A percentile compares a stretch with the other conserved stretches of the same genome.
Evolutionary conservation across 2,888 invertebrate species (phyloP).

Genomic region (Melieria omissa): DNA sequence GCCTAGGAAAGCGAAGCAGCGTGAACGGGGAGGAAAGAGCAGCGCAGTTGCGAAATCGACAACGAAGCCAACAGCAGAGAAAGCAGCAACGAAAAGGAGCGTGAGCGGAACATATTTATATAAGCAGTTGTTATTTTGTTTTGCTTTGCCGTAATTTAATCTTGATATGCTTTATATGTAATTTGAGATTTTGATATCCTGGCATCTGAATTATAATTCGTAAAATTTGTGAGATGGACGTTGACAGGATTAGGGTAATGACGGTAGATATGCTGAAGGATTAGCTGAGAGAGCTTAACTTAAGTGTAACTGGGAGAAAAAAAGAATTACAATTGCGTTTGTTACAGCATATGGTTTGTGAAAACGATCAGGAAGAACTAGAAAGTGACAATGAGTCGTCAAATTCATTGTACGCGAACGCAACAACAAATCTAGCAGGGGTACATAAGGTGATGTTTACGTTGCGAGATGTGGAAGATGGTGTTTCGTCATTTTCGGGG

Average conservation of each 20-base stretch:
- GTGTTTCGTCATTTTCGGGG: conserved; percentile 6
- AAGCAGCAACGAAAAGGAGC: no score
- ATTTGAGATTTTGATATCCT: no score
- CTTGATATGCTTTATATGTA: no score
- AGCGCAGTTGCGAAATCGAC: no score
- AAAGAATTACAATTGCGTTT: not conserved
- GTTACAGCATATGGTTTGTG: not conserved
- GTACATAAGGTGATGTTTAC: conserved; percentile 15
- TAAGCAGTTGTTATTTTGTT: no score
- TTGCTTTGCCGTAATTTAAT: no score
- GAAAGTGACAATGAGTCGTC: not conserved
- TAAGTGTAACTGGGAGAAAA: not conserved
- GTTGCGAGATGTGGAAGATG: conserved; percentile 29
- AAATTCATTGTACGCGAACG: not conserved
- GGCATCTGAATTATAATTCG: no score
- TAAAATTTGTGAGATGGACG: conserved; percentile 1
- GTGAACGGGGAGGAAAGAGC: no score
- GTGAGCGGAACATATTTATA: no score
- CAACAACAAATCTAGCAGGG: not conserved
- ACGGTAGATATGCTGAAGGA: conserved; percentile 1
- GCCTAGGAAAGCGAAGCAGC: no score
- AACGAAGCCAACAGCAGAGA: no score
- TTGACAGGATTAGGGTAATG: not conserved
- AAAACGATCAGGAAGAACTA: no score
- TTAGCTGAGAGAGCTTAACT: not conserved